Evolutionary conservation across 2,113 vertebrate species (phyloP), one percentile per base, ranked within the genome.

Genomic region (Pachycephala philippinensis): DNA sequence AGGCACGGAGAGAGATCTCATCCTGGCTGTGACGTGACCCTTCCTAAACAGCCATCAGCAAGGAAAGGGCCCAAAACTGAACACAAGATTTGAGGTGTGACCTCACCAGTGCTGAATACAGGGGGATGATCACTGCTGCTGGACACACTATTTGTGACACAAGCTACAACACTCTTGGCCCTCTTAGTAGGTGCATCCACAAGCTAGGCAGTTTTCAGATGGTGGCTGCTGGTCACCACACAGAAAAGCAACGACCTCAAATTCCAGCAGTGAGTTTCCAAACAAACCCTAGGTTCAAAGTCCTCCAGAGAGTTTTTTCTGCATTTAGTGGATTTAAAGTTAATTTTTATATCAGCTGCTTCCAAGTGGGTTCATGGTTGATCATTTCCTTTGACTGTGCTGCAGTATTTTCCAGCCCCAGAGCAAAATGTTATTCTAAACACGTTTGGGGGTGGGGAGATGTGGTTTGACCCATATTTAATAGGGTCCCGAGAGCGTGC

Each of bases 291-390:
- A 19, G 50, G 79, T 83, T 80, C 88, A 88, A 93, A 96, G 94
- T 93, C 68, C 66, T 80, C 85, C 6, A 11, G 50, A 83, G 22
- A 8, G 31, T 19, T 69, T 90, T 94, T 77, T n/a, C 66, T 80
- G 75, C 75, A 54, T 28, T 79, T 49, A 61, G 66, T 45, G 79
- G 75, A 83, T 85, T 88, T 74, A 12, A 79, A 91, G 92, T 97
- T 95, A 97, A 95, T 90, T 96, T 95, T 96, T 95, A 50, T 90
- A 93, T 90, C 88, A 24, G 66, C 75, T 5, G 2, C 63, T 93
- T 79, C 59, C 66, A 69, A 31, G 15, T 42, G 45, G 59, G 20
- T 65, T 80, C 50, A 37, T 10, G 14, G 83, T 96, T 69, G 75
- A 77, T 61, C 15, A 23, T 83, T 88, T 72, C 53, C 70, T 75